Conservation (phyloP, 2,888 invertebrate genomes). For the Euplexia lucipara region DNA sequence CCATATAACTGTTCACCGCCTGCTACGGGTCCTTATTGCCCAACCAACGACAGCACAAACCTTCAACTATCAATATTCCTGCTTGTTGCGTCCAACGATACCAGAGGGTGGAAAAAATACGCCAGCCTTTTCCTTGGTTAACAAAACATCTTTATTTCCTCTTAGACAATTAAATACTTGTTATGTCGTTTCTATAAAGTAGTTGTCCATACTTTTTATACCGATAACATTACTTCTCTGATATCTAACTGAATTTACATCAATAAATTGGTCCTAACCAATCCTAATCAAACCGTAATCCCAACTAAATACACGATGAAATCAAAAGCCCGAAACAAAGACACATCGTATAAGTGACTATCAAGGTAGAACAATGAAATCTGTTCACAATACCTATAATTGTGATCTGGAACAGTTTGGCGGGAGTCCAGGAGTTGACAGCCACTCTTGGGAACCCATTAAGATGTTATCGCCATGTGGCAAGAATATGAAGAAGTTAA, state of each 20-base stretch:
- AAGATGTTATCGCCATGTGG: constrained; percentile 61
- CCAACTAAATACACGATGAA: constrained; percentile 10
- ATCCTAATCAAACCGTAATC: constrained; percentile 19
- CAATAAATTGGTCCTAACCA: background rate
- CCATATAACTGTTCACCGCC: too few relatives aligned
- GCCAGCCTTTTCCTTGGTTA: too few relatives aligned
- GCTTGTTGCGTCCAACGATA: too few relatives aligned
- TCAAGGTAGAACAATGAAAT: constrained; percentile 54
- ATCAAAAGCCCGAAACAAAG: constrained; percentile 44
- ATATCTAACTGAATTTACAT: constrained; percentile 5
- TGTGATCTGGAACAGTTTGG: constrained; percentile 63
- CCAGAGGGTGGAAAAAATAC: too few relatives aligned
- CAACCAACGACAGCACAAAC: too few relatives aligned
- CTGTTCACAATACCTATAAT: constrained; percentile 61
- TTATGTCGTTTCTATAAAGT: too few relatives aligned
- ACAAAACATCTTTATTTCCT: too few relatives aligned
- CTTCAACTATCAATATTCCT: too few relatives aligned
- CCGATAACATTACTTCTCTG: too few relatives aligned
- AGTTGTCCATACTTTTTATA: too few relatives aligned
- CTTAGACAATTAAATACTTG: too few relatives aligned
- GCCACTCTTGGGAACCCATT: constrained; percentile 66
- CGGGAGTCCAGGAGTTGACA: constrained; percentile 66
- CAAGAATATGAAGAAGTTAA: constrained; percentile 32
- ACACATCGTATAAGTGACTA: constrained; percentile 33
- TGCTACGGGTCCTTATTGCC: too few relatives aligned